Evolutionary conservation across 2,888 invertebrate species (phyloP).

Genomic region (Drosophila demipolita): DNA sequence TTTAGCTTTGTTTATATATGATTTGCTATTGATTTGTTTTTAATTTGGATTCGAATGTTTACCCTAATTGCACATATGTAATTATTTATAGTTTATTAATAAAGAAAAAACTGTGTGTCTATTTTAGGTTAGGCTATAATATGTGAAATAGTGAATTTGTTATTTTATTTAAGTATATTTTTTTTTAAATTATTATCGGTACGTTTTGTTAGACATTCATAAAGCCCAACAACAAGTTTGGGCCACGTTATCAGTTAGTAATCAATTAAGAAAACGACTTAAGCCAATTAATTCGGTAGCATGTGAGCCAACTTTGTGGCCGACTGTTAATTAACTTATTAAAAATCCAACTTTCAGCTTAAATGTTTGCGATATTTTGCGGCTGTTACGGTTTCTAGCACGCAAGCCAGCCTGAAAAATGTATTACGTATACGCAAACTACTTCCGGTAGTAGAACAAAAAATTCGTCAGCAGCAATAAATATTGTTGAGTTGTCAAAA

Average conservation of each 20-base stretch:
- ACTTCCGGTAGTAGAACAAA: constrained; percentile 64
- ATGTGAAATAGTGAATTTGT: background rate
- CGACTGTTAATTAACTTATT: constrained; percentile 59
- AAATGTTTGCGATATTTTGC: constrained; percentile 48
- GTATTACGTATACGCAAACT: constrained; percentile 74
- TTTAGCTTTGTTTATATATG: background rate
- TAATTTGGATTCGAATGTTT: background rate
- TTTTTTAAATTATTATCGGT: background rate
- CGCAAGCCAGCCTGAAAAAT: constrained; percentile 62
- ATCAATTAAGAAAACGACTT: constrained; percentile 15
- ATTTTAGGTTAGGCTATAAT: background rate
- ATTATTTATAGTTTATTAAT: background rate
- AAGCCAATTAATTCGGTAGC: background rate
- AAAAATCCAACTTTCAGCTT: constrained; percentile 47
- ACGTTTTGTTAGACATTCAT: background rate
- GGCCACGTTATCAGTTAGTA: constrained; percentile 19
- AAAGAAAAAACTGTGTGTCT: background rate
- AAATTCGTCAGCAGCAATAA: background rate
- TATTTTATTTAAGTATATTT: background rate
- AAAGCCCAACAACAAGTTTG: background rate
- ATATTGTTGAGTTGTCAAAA: background rate
- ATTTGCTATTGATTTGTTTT: constrained; percentile 29
- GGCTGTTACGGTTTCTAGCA: constrained; percentile 57
- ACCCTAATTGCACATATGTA: background rate
- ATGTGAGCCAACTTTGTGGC: constrained; percentile 9